Evolutionary conservation across 2,797 vertebrate species (phyloP).

Genomic region (Jordanella pulchra): DNA sequence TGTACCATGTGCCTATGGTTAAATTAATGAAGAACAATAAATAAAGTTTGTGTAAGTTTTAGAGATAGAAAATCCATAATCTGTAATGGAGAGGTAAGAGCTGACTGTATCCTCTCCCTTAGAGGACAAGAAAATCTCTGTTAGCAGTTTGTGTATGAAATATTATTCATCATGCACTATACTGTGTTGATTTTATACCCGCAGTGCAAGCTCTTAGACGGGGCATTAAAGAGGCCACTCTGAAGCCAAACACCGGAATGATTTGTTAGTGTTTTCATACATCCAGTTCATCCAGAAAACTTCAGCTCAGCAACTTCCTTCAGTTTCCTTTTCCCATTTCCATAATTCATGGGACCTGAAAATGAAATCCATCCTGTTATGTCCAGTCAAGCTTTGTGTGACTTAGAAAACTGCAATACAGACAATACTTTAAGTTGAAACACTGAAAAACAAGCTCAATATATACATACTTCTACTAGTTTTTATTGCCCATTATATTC

Average conservation of each 20-base stretch:
- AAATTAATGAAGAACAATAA: background rate
- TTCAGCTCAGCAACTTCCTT: conserved; percentile 5
- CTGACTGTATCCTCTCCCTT: background rate
- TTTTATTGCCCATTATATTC: conserved; percentile 15
- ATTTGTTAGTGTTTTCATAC: background rate
- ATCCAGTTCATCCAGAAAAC: conserved; percentile 6
- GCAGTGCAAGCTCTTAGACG: background rate
- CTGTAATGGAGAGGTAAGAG: background rate
- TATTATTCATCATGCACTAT: background rate
- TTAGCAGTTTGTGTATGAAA: background rate
- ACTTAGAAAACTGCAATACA: background rate
- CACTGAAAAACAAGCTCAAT: background rate
- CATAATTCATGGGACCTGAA: conserved; percentile 9
- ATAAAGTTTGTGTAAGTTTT: background rate
- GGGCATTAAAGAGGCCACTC: background rate
- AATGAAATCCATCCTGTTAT: background rate
- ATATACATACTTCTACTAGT: background rate
- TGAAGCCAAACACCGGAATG: background rate
- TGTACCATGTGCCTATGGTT: conserved; percentile 1
- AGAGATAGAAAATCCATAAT: background rate
- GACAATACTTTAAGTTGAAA: background rate
- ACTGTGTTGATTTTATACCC: background rate
- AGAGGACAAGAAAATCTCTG: background rate
- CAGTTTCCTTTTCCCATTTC: background rate
- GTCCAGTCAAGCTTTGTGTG: background rate